Evolutionary conservation across 1,140 invertebrate species (phyloP), one percentile per base, ranked within the genome.

Genomic region (Chelonus insularis): DNA sequence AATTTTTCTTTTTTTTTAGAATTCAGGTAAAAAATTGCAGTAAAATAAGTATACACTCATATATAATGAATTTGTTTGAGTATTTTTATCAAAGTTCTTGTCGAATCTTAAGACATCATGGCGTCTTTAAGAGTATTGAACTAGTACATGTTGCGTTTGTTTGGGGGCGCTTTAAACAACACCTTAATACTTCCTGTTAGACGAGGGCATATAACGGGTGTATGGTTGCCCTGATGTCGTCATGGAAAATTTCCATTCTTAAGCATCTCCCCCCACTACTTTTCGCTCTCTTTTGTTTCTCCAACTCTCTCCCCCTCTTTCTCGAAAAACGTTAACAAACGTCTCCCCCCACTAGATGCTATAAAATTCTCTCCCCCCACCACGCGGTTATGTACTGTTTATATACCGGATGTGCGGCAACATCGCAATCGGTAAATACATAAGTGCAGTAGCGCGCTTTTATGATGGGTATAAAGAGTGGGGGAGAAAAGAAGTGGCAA

Each of bases 351-450:
- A 20, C 39, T 69, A 71, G 45, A 63, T 43, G 41, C 12, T 1
- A 21, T 18, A 29, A 70, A 69, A 71, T 68, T 64, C 60, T 60
- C 39, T 48, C 45, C 64, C 68, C 71, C 72, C 73, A 70, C 75
- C 65, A 67, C 6, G 20, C 12, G 25, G 21, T 41, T 57, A 45
- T 45, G 11, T 58, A 36, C 25, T 43, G 12, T 14, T 32, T 29
- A 16, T 37, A 52, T 66, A 75, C 75, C 74, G 76, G 73, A 76
- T 73, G 70, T 73, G 66, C 74, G 79, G 76, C 79, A 81, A 80
- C 79, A 70, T 80, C 73, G 79, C 79, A 81, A 75, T 71, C 70
- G 73, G 76, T 77, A 76, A 76, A 70, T 74, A 72, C 60, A 77
- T 76, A 73, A 70, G 69, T 58, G 61, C 55, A 55, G 55, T 57